Evolutionary conservation across 2,797 vertebrate species (phyloP), one percentile per base, ranked within the genome.

Genomic region (Macrochelys suwanniensis): DNA sequence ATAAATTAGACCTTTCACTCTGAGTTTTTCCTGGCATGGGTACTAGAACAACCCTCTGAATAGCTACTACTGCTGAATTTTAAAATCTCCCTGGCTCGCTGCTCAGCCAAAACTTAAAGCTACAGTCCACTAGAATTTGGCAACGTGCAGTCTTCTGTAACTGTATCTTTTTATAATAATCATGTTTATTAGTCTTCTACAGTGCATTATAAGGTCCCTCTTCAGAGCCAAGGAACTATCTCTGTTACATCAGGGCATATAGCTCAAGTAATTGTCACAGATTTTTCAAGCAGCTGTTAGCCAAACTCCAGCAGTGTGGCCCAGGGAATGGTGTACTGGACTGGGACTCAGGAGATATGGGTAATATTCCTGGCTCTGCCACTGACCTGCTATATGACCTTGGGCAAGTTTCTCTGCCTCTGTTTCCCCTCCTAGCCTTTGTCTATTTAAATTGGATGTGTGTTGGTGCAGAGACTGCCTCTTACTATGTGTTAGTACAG

Each of bases 11-110:
- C 93, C 97, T 98, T 98, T 98, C 96, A 97, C 97, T 97, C 33
- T 1, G 93, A 96, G 97, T 98, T 98, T 98, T 98, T 98, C 97
- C 98, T 98, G 98, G 98, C 98, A 97, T 37, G 21, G 74, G 47
- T 87, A 87, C 94, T 94, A 98, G 96, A 98, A 98, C 95, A 97
- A 98, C 97, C 96, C 95, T 96, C 97, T 93, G 96, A 98, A 96
- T 80, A 97, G 97, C 96, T 96, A 96, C 97, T 96, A 96, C 94
- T 97, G 97, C 95, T 97, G 97, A 98, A 98, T 97, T 96, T 97
- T 97, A 97, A 98, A 98, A 96, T 97, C 97, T 97, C 95, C n/a
- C 92, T 96, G 95, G 92, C 91, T 93, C 57, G 95, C 51, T 37
- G 51, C 83, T 94, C 84, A 88, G 97, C 95, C 95, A 94, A 68